phyloP scores from a whole-genome alignment of 2,797 vertebrate species.

The Hypotaenidia okinawae region DNA sequence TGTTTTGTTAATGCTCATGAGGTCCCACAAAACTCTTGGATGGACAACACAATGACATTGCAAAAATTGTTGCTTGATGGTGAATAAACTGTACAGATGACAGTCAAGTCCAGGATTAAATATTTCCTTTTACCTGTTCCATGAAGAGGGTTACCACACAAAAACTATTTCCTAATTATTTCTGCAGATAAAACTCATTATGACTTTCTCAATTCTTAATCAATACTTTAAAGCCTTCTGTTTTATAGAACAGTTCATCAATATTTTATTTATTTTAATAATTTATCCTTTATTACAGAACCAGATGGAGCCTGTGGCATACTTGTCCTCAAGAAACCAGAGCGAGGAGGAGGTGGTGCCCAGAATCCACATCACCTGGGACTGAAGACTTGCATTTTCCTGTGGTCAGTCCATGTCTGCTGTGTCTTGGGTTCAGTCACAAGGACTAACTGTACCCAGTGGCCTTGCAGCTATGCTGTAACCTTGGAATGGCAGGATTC shows the following conservation, averaged over 20 bases:
- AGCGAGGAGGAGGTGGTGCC: conserved; percentile 42
- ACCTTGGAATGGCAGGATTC: neutral
- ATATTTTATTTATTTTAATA: conserved; percentile 80
- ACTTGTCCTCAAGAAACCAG: conserved; percentile 67
- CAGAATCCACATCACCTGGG: conserved; percentile 32
- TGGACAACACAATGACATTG: neutral
- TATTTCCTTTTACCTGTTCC: neutral
- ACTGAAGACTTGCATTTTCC: neutral
- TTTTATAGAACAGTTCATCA: conserved; percentile 77
- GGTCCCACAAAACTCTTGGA: neutral
- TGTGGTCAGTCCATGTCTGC: neutral
- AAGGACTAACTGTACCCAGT: neutral
- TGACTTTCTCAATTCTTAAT: conserved; percentile 74
- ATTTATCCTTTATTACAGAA: conserved; percentile 77
- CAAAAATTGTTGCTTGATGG: neutral
- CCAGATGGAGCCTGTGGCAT: conserved; percentile 67
- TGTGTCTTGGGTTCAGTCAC: neutral
- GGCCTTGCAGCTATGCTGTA: neutral
- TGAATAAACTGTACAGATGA: neutral
- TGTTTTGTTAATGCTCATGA: neutral
- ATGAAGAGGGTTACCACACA: neutral
- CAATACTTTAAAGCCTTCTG: conserved; percentile 77
- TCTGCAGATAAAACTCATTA: conserved; percentile 70
- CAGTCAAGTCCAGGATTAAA: neutral
- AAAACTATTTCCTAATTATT: conserved; percentile 59